Conservation (phyloP, 2,888 invertebrate genomes). For the Julus scandinavius region DNA sequence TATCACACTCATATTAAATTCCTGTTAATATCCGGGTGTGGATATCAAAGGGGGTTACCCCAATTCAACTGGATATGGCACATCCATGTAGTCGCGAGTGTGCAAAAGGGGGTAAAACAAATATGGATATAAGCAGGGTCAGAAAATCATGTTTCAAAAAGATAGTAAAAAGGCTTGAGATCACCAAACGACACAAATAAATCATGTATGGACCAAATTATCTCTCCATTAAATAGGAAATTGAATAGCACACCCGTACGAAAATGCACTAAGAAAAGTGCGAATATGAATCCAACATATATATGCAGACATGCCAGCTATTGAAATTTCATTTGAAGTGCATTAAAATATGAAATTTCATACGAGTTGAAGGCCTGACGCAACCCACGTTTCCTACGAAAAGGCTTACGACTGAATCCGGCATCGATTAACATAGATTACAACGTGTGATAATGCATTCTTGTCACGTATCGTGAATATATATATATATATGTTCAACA, state of each 20-base stretch:
- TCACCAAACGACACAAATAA: conserved; percentile 39
- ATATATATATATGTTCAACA: neutral
- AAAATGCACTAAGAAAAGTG: neutral
- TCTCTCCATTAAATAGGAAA: conserved; percentile 36
- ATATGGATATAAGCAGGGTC: conserved; percentile 20
- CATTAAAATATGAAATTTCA: conserved; percentile 30
- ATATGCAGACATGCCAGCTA: neutral
- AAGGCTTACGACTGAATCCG: neutral
- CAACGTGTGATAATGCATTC: neutral
- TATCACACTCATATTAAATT: conserved; percentile 46
- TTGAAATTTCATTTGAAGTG: conserved; percentile 1
- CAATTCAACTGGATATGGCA: neutral
- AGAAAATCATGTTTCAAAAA: conserved; percentile 39
- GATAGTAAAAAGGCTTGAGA: conserved; percentile 31
- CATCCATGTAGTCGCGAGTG: neutral
- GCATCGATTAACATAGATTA: conserved; percentile 40
- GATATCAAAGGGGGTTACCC: conserved; percentile 20
- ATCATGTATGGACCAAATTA: conserved; percentile 40
- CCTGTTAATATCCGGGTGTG: conserved; percentile 43
- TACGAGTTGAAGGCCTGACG: neutral
- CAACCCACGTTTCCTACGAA: neutral
- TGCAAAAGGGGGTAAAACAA: conserved; percentile 30
- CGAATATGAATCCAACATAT: neutral
- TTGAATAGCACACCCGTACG: neutral
- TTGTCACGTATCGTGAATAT: neutral